Base-by-base conservation (phyloP, 2,888 invertebrate genomes). In the Sphaerophoria rueppellii region DNA sequence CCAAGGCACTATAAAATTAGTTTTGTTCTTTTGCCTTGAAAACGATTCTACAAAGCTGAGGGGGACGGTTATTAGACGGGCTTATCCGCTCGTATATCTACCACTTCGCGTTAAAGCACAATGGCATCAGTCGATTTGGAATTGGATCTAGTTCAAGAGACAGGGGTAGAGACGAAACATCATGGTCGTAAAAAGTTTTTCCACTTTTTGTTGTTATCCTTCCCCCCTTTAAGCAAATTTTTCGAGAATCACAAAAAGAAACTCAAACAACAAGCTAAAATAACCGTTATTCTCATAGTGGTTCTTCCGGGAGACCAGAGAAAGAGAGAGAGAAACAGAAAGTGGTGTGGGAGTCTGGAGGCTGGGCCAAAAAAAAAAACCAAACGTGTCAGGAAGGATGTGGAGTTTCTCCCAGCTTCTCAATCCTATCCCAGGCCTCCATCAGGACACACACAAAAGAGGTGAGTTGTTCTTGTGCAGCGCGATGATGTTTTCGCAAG, bases 401-500 rank as follows among this genome's bases (percentile, higher is more conserved):
- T 24, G 61, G 37, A 50, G 48, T 65, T 50, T 9, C 50, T 48
- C 6, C 35, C 60, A 43, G 12, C 43, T 60, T 43, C 60, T 60
- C 11, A n/a, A 60, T 43, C 61, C 52, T 61, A 37, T 35, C 46
- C 9, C 12, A 11, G 35, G 52, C 6, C 52, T 4, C 50, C 37
- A 11, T 9, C 37, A 11, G 43, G 11, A n/a, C 50, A 61, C 34
- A 57, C 14, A 46, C 54, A 14, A 46, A 61, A 80, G 82, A 80
- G 80, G 85, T 77, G 81, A 85, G n/a, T 76, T 67, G 35, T 63
- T 34, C 63, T 61, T 43, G 43, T 63, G 61, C 63, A 50, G 79
- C 76, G 24, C 43, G 76, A 81, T 85, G 85, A 85, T 85, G 85
- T 87, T 88, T n/a, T 87, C 87, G 90, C 90, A 90, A 91, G 90